Base-by-base conservation (phyloP, 2,888 invertebrate genomes). In the Hypomecis atomaria region DNA sequence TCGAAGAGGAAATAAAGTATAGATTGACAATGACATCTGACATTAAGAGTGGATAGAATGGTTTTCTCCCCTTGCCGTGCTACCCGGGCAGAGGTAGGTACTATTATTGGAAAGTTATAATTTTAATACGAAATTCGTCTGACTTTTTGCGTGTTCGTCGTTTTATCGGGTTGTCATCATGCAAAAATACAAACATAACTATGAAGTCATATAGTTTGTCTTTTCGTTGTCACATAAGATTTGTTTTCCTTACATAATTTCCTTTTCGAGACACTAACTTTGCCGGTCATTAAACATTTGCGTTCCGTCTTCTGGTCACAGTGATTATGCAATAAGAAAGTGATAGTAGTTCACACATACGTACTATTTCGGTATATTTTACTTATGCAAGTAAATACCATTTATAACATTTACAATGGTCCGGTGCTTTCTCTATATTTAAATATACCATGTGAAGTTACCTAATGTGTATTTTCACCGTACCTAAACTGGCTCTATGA, bases 261-360 rank as follows among this genome's bases (percentile, higher is more conserved):
- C 63, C 57, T 59, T 62, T 63, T 55, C 47, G 55, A 47, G 11
- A 49, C 54, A 67, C 45, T 59, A 53, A 67, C 54, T 67, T 70
- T 58, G 65, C 62, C 65, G 64, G 66, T 64, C 65, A 61, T 67
- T 70, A 63, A 67, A 69, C 65, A 66, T 68, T 66, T 54, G 65
- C 71, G 71, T 72, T 72, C 67, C 70, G 66, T 69, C 62, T 69
- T 69, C 71, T 67, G 65, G 58, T 48, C 70, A 74, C 66, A 71
- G 70, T 38, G 47, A 38, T 87, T 84, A 80, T 71, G 73, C 81
- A 86, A 88, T 68, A 83, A 76, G 85, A 88, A 88, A 88, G 87
- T 82, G 81, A 82, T 84, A 81, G 76, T 83, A 81, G 76, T 74
- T 74, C 76, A 75, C 74, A 74, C 75, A 78, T 62, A 50, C 47